phyloP scores from a whole-genome alignment of 2,888 invertebrate genomes.

The Leucophenga montana region DNA sequence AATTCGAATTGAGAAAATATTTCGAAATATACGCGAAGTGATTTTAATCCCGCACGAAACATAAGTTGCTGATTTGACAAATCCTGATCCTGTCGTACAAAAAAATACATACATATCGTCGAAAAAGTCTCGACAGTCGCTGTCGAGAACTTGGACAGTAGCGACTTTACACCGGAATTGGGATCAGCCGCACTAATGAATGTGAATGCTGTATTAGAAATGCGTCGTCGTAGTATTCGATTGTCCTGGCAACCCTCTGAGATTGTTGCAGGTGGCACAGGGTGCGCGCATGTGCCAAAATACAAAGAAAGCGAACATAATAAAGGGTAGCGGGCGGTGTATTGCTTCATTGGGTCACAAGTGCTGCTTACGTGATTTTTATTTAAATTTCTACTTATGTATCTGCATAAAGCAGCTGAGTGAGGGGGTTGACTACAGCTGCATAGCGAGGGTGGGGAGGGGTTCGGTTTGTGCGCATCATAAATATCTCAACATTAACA shows the following conservation, averaged over 20 bases:
- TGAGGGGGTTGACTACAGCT: neutral
- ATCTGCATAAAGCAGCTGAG: neutral
- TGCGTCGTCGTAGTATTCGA: no score
- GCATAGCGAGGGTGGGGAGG: conserved; percentile 16
- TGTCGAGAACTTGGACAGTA: conserved; percentile 64
- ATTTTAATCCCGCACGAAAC: conserved; percentile 70
- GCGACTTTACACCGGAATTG: conserved; percentile 13
- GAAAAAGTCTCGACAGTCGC: no score
- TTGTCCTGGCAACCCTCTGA: no score
- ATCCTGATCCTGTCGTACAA: conserved; percentile 40
- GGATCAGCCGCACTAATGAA: no score
- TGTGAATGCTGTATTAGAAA: no score
- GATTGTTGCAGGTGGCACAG: no score
- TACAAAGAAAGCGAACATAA: no score
- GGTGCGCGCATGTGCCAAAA: no score
- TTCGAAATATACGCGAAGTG: conserved; percentile 28
- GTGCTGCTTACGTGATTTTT: conserved; percentile 36
- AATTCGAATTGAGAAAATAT: no score
- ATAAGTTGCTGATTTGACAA: conserved; percentile 70
- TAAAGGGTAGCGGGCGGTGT: no score
- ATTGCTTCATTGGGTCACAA: conserved; percentile 14
- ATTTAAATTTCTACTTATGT: conserved; percentile 47
- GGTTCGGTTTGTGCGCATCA: conserved; percentile 58
- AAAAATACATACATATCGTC: no score
- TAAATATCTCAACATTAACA: conserved; percentile 70